Evolutionary conservation across 2,888 invertebrate genomes (phyloP), one percentile per base, ranked within the genome.

Genomic region (Blastobasis adustella): DNA sequence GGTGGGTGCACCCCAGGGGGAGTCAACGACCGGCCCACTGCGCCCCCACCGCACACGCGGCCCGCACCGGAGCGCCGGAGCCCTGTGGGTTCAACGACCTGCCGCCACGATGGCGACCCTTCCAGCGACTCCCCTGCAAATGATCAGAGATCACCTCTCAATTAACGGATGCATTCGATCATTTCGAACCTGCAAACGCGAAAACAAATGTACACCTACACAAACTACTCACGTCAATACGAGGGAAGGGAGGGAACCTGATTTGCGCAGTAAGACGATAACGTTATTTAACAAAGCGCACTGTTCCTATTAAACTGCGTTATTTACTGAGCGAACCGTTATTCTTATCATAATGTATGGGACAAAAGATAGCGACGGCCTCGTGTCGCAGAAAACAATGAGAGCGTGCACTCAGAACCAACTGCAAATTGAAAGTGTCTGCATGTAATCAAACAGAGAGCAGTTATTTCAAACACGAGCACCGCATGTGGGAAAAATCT

Each of bases 11-110:
- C 71, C 74, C 71, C 71, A 66, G 69, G 61, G 66, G 66, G 76
- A 76, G 83, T 82, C 85, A 86, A 81, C 73, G 84, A 81, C 82
- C 86, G 79, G 63, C 74, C 77, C 79, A 76, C 73, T 78, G 76
- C 67, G 65, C 65, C 69, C 72, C 71, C 77, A 71, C 75, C 76
- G 76, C 73, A 23, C 76, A 73, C 76, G 76, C 72, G 76, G 66
- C 66, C 66, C 59, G 62, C 65, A 69, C 69, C 69, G 73, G 65
- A 69, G 70, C 73, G 75, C 74, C 59, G 76, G 79, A 76, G 76
- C 79, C 80, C 83, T 77, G 72, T 59, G 60, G 76, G 86, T 82
- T 86, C 85, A 86, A 82, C 64, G 84, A 83, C 76, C 85, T 67
- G 59, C 55, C 57, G 54, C 62, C 57, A 3, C 3, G 23, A 23